phyloP scores from a whole-genome alignment of 2,797 vertebrate species.

The Melanotaenia parkinsoni region DNA sequence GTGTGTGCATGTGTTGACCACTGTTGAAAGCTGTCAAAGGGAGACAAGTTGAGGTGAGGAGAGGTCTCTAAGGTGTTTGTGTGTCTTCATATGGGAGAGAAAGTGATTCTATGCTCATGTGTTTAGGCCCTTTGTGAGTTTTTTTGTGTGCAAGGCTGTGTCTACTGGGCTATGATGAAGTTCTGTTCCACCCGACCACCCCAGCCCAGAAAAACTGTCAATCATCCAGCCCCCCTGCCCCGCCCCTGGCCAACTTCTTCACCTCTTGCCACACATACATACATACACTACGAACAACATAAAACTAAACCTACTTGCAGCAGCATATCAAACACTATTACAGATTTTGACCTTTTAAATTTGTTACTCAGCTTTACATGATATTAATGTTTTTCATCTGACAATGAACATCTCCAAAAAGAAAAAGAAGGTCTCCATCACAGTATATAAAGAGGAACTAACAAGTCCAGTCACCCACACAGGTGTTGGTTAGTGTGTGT shows the following conservation, averaged over 20 bases:
- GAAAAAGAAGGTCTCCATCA: background rate
- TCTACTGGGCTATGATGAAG: conserved; percentile 65
- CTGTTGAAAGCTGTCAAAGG: conserved; percentile 68
- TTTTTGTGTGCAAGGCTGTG: conserved; percentile 37
- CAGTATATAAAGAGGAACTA: background rate
- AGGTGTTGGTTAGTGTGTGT: conserved; percentile 32
- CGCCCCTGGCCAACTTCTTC: background rate
- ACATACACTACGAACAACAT: background rate
- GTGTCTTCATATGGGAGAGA: conserved; percentile 18
- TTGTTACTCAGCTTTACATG: background rate
- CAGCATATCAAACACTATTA: background rate
- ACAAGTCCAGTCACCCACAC: conserved; percentile 25
- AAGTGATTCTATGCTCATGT: conserved; percentile 35
- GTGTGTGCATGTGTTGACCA: conserved; percentile 49
- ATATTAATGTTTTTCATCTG: background rate
- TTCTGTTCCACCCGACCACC: conserved; percentile 67
- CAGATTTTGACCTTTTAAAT: background rate
- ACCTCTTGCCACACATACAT: background rate
- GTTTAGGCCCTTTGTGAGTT: conserved; percentile 26
- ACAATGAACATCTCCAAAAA: background rate
- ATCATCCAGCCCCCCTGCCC: conserved; percentile 43
- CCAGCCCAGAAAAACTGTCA: conserved; percentile 64
- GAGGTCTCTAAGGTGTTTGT: conserved; percentile 58
- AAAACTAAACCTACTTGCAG: background rate
- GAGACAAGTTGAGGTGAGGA: conserved; percentile 68